Evolutionary conservation across 2,797 vertebrate genomes (phyloP), one percentile per base, ranked within the genome.

Genomic region (Anas bahamensis): DNA sequence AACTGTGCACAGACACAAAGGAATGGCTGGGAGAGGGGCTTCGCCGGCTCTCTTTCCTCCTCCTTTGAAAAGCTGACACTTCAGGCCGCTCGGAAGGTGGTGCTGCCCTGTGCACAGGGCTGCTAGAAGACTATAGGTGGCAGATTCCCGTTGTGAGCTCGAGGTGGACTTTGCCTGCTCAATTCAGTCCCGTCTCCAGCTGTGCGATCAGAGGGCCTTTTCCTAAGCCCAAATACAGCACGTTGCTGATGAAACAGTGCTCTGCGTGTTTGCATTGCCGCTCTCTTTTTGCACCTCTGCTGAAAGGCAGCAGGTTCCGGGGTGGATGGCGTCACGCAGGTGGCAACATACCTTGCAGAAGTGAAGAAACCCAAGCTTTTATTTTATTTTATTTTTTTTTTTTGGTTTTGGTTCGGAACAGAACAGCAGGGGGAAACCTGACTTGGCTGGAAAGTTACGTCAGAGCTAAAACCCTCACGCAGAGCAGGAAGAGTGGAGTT

Each of bases 381-480:
- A 93, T 18, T 42, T 84, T 94, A 84, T 35, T 35, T 35, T 35
- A 7, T 93, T 41, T 41, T 41, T 42, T 42, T 42, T 94, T 86
- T 95, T 86, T 4, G 1, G 33, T 89, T 94, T 77, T 84, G 84
- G 24, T 94, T 94, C 78, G 84, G 81, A 93, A 90, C n/a, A 83
- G 91, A 95, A 93, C 89, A 94, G 92, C 87, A 91, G 86, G 88
- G 83, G 93, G 89, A 96, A 94, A 70, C 91, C 93, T 96, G 78
- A 68, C 89, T 92, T 82, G 88, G 41, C 90, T 93, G 88, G 65
- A 89, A 93, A 95, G 86, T 90, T 88, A 89, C 39, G 9, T 93
- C 79, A 90, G 84, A 81, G 50, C 90, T 87, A 74, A 69, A 95
- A 70, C 70, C 65, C 59, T 95, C 37, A 55, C 0, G 10, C 61